These are phyloP conservation scores for Neodontobutis hainanensis DNA, from an alignment of 2,113 vertebrate genomes.

Conservation along the genomic window DNA sequence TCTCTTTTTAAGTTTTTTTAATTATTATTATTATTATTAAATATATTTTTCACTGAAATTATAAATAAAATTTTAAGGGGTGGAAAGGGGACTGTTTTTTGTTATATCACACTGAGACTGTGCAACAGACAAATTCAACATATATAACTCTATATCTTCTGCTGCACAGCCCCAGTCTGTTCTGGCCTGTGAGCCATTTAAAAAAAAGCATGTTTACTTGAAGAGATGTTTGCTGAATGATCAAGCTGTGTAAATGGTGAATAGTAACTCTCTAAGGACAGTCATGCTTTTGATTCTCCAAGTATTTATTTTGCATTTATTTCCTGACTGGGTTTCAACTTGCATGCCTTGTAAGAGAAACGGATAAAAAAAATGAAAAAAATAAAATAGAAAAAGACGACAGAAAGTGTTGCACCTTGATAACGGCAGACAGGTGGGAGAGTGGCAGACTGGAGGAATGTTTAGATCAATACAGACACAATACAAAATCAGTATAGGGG, in stretches of 20 bases:
- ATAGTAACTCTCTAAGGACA: slow-evolving; percentile 42
- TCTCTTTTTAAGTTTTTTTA: slow-evolving; percentile 40
- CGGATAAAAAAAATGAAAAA: slow-evolving; percentile 31
- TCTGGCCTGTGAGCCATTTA: slow-evolving; percentile 57
- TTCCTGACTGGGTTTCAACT: slow-evolving; percentile 65
- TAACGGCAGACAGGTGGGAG: slow-evolving; percentile 51
- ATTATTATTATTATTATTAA: slow-evolving; percentile 40
- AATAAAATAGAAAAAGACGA: slow-evolving; percentile 43
- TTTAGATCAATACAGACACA: slow-evolving; percentile 5
- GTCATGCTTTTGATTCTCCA: slow-evolving; percentile 52
- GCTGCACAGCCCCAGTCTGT: slow-evolving; percentile 42
- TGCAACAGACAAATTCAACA: slow-evolving; percentile 58
- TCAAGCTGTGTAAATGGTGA: slow-evolving; percentile 60
- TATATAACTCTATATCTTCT: slow-evolving; percentile 21
- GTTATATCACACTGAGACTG: slow-evolving; percentile 30
- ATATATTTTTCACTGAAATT: slow-evolving; percentile 51
- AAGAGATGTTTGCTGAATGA: slow-evolving; percentile 65
- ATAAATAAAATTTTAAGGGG: slow-evolving; percentile 8
- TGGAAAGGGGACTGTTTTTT: slow-evolving; percentile 29
- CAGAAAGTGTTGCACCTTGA: slow-evolving; percentile 69
- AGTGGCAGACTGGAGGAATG: slow-evolving; percentile 62
- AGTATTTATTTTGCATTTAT: slow-evolving; percentile 59
- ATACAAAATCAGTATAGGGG: too few species aligned
- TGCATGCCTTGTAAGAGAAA: slow-evolving; percentile 73
- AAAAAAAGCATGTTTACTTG: slow-evolving; percentile 77